phyloP scores from a whole-genome alignment of 2,888 invertebrate genomes.

The Gandaritis pyraliata region DNA sequence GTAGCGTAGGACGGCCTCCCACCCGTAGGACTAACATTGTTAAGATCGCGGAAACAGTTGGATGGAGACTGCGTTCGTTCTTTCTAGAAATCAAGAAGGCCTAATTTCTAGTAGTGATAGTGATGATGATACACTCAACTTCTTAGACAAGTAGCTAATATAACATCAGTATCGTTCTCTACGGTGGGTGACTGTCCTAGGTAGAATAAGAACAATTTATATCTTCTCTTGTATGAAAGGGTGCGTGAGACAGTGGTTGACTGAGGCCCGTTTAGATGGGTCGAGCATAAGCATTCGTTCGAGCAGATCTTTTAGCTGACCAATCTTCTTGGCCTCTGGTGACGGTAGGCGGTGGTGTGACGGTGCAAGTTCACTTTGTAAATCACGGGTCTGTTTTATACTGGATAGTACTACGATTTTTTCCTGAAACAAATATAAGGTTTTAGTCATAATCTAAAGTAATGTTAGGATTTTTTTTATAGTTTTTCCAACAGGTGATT shows the following conservation, averaged over 20 bases:
- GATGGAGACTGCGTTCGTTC: no score
- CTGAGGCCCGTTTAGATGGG: conserved; percentile 95
- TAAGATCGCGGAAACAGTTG: no score
- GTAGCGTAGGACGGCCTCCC: no score
- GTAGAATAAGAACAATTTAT: conserved; percentile 54
- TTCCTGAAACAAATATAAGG: conserved; percentile 87
- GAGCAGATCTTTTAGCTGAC: conserved; percentile 95
- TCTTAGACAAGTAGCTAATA: conserved; percentile 2
- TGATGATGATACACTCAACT: background rate
- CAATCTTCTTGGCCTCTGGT: conserved; percentile 95
- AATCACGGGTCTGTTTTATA: conserved; percentile 92
- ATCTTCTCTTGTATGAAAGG: conserved; percentile 98
- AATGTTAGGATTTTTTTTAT: no score
- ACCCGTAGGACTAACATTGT: no score
- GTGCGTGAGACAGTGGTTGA: conserved; percentile 96
- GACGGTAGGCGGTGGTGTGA: conserved; percentile 94
- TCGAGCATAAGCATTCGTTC: conserved; percentile 97
- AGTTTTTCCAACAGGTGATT: no score
- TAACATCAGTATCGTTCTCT: background rate
- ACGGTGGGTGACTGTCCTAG: background rate
- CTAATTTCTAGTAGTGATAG: no score
- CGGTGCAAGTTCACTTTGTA: conserved; percentile 92
- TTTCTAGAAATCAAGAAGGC: no score
- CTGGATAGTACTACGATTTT: conserved; percentile 98
- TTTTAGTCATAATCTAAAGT: no score